Percentiles rank a stretch among this genome's conserved stretches.
These are phyloP conservation scores for Drosophila pruinosa DNA, from an alignment of 1,140 invertebrate species.

Conservation along the genomic window DNA sequence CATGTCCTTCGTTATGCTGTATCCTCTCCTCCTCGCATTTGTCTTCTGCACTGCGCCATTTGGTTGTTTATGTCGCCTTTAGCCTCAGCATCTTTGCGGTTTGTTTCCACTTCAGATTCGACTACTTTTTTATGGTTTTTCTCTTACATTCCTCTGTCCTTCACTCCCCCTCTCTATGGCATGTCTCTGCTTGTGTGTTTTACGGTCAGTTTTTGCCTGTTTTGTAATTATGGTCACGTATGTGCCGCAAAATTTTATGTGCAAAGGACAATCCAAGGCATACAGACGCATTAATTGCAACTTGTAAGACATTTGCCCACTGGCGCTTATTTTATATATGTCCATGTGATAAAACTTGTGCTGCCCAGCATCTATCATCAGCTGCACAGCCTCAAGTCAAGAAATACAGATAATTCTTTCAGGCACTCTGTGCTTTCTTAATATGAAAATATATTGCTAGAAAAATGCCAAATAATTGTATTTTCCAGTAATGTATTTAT, in stretches of 20 bases:
- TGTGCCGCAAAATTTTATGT: constrained; percentile 53
- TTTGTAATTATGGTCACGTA: constrained; percentile 58
- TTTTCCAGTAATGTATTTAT: too few species aligned
- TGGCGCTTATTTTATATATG: constrained; percentile 1
- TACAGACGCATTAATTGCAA: constrained; percentile 47
- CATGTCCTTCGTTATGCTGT: not conserved
- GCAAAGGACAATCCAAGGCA: constrained; percentile 16
- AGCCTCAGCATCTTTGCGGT: constrained; percentile 16
- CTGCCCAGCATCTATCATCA: constrained; percentile 14
- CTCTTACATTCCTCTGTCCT: not conserved
- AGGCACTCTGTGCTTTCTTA: not conserved
- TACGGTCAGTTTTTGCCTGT: constrained; percentile 39
- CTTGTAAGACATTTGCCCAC: constrained; percentile 36
- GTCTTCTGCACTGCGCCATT: constrained; percentile 44
- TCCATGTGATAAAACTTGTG: not conserved
- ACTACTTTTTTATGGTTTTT: constrained; percentile 36
- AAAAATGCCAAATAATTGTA: too few species aligned
- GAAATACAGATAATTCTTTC: not conserved
- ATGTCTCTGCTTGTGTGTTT: constrained; percentile 24
- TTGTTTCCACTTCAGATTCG: constrained; percentile 35
- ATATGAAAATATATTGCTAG: not conserved
- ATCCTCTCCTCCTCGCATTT: not conserved
- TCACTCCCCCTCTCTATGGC: not conserved
- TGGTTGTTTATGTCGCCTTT: constrained; percentile 31
- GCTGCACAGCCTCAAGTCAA: not conserved